phyloP scores from a whole-genome alignment of 2,797 vertebrate genomes.

The Periophthalmus magnuspinnatus region DNA sequence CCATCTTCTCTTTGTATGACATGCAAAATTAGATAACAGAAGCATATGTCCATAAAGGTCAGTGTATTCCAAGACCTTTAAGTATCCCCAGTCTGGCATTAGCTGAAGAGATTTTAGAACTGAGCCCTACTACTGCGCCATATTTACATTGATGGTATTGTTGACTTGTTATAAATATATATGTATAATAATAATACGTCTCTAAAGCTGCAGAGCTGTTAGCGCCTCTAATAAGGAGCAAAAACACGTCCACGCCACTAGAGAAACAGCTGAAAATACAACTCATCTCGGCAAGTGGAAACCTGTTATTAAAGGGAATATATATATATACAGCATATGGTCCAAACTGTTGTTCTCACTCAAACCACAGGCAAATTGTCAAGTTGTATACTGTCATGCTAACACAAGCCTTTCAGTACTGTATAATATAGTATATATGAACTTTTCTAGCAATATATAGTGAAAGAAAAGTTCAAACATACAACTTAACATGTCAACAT shows the following conservation, averaged over 20 bases:
- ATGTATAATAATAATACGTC: too few relatives aligned
- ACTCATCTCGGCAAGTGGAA: conserved; percentile 5
- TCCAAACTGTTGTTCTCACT: not conserved
- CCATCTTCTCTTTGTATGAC: not conserved
- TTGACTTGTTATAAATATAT: not conserved
- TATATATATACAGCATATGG: conserved; percentile 4
- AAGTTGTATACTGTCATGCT: not conserved
- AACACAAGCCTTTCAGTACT: not conserved
- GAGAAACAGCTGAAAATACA: conserved; percentile 8
- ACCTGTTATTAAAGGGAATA: not conserved
- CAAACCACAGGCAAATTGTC: conserved; percentile 3
- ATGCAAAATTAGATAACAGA: not conserved
- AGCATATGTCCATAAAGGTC: not conserved
- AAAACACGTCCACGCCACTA: not conserved
- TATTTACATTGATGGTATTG: conserved; percentile 2
- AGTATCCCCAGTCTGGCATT: not conserved
- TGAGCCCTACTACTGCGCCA: not conserved
- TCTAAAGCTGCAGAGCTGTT: conserved; percentile 5
- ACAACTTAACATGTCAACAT: not conserved
- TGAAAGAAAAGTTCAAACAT: not conserved
- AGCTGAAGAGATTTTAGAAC: not conserved
- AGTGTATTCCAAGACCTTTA: not conserved
- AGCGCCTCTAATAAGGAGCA: conserved; percentile 5
- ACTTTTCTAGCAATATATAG: not conserved
- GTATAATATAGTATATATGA: not conserved